phyloP scores from a whole-genome alignment of 2,888 invertebrate species.

The Philereme vetulata region DNA sequence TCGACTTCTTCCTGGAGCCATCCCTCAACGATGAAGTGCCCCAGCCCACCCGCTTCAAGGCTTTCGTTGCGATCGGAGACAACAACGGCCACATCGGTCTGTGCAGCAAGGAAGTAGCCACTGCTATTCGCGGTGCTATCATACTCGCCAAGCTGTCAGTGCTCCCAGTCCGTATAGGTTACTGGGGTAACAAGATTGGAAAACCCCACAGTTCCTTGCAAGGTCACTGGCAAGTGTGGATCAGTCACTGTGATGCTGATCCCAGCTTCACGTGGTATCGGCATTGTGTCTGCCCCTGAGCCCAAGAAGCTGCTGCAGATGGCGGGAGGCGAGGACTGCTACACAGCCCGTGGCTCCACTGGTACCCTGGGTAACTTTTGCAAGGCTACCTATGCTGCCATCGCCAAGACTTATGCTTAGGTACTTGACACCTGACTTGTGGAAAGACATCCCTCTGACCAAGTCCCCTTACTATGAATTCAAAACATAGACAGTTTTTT shows the following conservation, averaged over 20 bases:
- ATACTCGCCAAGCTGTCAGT: slow-evolving; percentile 99
- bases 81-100: slow-evolving; percentile 99
- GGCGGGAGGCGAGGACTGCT: slow-evolving; percentile 99
- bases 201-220: slow-evolving; percentile 99
- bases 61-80: slow-evolving; percentile 98
- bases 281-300: slow-evolving; percentile 99
- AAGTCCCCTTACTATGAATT: slow-evolving; percentile 98
- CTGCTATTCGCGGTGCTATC: slow-evolving; percentile 99
- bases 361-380: slow-evolving; percentile 99
- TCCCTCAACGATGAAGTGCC: slow-evolving; percentile 98
- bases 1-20: slow-evolving; percentile 97
- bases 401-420: slow-evolving; percentile 99
- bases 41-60: slow-evolving; percentile 99
- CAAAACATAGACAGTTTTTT: slow-evolving; percentile 85
- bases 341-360: slow-evolving; percentile 99
- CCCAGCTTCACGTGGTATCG: slow-evolving; percentile 99
- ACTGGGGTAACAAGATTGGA: slow-evolving; percentile 99
- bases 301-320: slow-evolving; percentile 99
- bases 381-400: slow-evolving; percentile 99
- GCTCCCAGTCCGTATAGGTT: slow-evolving; percentile 98
- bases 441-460: slow-evolving; percentile 97
- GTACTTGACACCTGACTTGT: slow-evolving; percentile 99
- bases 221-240: slow-evolving; percentile 99
- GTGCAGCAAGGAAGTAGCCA: slow-evolving; percentile 99
- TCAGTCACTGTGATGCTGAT: slow-evolving; percentile 98